Evolutionary conservation across 2,888 invertebrate genomes (phyloP).

Genomic region (Disparrhopalites patrizii): DNA sequence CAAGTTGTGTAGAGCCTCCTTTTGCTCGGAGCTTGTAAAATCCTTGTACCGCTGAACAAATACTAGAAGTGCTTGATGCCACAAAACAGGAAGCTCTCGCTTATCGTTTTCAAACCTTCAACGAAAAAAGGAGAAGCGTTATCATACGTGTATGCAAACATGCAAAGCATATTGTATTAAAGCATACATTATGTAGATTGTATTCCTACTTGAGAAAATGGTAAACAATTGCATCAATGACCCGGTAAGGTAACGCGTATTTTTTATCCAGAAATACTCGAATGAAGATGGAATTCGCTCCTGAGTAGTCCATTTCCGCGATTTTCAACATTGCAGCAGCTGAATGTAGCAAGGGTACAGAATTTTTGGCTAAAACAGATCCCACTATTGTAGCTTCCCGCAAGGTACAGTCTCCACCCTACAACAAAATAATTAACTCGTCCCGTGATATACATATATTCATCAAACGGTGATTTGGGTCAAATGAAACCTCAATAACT

Average conservation of each 20-base stretch:
- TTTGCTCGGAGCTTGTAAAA: constrained; percentile 89
- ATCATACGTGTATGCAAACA: background rate
- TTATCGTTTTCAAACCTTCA: constrained; percentile 76
- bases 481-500: background rate
- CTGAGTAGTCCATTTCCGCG: constrained; percentile 95
- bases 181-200: background rate
- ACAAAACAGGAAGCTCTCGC: constrained; percentile 84
- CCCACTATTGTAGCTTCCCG: constrained; percentile 94
- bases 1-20: constrained; percentile 75
- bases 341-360: constrained; percentile 91
- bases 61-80: constrained; percentile 93
- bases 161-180: background rate
- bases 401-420: constrained; percentile 89
- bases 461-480: background rate
- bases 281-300: constrained; percentile 92
- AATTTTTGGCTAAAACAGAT: constrained; percentile 82
- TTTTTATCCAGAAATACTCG: constrained; percentile 93
- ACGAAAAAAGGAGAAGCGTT: background rate
- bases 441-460: constrained; percentile 9
- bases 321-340: constrained; percentile 92
- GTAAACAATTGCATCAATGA: constrained; percentile 88
- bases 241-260: constrained; percentile 92
- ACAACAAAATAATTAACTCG: constrained; percentile 43
- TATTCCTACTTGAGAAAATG: constrained; percentile 80
- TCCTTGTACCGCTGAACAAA: constrained; percentile 94